phyloP scores from a whole-genome alignment of 2,797 vertebrate species.

The Avahi laniger region DNA sequence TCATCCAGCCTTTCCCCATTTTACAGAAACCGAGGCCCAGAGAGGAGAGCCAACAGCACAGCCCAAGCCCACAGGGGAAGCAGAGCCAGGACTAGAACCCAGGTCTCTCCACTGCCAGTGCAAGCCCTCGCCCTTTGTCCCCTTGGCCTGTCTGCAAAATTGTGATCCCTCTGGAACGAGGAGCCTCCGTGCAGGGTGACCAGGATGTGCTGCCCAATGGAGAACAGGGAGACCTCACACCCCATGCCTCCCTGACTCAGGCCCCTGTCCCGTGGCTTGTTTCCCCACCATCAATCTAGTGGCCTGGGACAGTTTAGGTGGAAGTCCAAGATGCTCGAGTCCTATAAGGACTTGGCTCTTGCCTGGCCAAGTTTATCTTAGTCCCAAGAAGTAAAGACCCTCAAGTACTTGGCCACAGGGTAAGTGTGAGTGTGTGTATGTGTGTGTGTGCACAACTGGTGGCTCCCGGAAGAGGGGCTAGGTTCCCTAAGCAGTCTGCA shows the following conservation, averaged over 20 bases:
- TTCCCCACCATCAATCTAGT: background rate
- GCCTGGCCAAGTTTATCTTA: background rate
- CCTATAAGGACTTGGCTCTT: background rate
- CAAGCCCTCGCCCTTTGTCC: background rate
- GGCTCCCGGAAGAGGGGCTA: background rate
- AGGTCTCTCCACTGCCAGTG: background rate
- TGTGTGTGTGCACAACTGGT: background rate
- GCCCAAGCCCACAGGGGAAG: background rate
- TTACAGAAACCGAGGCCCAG: slow-evolving; percentile 27
- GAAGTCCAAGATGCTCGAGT: background rate
- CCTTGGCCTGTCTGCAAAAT: background rate
- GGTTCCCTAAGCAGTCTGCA: background rate
- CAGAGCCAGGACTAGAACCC: background rate
- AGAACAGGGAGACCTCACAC: background rate
- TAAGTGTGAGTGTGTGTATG: background rate
- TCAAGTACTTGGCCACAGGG: background rate
- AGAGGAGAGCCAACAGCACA: background rate
- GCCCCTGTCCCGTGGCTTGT: background rate
- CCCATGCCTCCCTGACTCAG: background rate
- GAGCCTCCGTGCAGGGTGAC: background rate
- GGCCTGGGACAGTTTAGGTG: background rate
- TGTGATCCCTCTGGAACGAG: background rate
- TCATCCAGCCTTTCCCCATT: background rate
- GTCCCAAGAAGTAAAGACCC: background rate
- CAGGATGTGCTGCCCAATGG: background rate